Evolutionary conservation across 1,140 invertebrate species (phyloP).

Genomic region (Drosophila athabasca): DNA sequence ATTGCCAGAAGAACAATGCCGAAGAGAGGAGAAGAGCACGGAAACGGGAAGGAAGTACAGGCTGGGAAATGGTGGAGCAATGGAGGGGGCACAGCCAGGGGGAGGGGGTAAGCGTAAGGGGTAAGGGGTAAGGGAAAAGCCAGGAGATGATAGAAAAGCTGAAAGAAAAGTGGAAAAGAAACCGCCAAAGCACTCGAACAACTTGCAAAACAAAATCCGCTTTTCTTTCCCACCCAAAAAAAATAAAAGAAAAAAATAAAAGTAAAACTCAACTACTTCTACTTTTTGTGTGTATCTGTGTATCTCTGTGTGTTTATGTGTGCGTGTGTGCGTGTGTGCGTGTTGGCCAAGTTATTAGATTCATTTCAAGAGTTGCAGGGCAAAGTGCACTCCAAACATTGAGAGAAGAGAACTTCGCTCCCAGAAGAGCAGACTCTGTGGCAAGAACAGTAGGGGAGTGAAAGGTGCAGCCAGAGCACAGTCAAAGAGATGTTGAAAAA

Average conservation of each 20-base stretch:
- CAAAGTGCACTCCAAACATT: slow-evolving; percentile 78
- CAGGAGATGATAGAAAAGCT: slow-evolving; percentile 55
- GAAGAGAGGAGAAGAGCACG: slow-evolving; percentile 33
- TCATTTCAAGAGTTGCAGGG: slow-evolving; percentile 74
- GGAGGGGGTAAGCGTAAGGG: background rate
- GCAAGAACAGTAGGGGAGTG: slow-evolving; percentile 4
- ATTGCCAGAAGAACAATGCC: slow-evolving; percentile 65
- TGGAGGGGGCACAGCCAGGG: background rate
- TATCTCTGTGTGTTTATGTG: slow-evolving; percentile 2
- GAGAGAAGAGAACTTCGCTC: slow-evolving; percentile 33
- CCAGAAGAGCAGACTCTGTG: background rate
- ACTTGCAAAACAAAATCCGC: slow-evolving; percentile 69
- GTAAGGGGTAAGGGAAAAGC: background rate
- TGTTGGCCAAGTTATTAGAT: slow-evolving; percentile 75
- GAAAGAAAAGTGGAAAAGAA: slow-evolving; percentile 43
- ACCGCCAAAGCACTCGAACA: slow-evolving; percentile 69
- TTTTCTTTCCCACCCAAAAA: slow-evolving; percentile 26
- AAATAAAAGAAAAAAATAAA: background rate
- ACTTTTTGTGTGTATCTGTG: slow-evolving; percentile 42
- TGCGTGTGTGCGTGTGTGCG: slow-evolving; percentile 11
- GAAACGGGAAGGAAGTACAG: slow-evolving; percentile 39
- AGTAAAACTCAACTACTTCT: background rate
- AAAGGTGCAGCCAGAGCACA: slow-evolving; percentile 4
- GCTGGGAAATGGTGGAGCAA: too few relatives aligned
- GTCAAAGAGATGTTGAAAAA: slow-evolving; percentile 51